Evolutionary conservation across 1,140 invertebrate species (phyloP).

Genomic region (Danaus melanippus): DNA sequence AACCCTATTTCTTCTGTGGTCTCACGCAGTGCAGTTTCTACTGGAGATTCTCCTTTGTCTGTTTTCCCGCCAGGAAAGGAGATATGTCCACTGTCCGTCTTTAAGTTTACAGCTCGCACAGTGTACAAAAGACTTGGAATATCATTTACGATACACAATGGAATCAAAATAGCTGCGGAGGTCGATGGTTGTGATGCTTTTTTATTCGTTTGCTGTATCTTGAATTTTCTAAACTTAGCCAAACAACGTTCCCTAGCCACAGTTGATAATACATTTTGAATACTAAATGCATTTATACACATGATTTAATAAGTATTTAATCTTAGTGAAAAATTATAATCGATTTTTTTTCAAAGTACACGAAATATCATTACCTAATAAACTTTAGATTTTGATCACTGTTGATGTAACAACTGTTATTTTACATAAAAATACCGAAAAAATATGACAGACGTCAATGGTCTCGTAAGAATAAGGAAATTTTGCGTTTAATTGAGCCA

Average conservation of each 20-base stretch:
- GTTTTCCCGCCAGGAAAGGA: conserved; percentile 91
- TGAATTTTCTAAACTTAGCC: conserved; percentile 40
- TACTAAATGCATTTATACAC: conserved; percentile 20
- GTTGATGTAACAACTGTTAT: conserved; percentile 1
- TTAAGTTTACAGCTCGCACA: conserved; percentile 80
- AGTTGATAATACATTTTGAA: conserved; percentile 43
- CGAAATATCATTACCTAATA: not conserved
- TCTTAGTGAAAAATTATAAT: not conserved
- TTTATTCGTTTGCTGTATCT: conserved; percentile 19
- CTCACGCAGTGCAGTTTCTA: conserved; percentile 87
- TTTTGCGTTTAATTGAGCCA: too few species aligned
- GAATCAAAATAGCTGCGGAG: conserved; percentile 76
- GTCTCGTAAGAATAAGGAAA: too few species aligned
- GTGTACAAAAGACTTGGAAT: conserved; percentile 87
- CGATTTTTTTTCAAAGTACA: not conserved
- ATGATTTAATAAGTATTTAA: conserved; percentile 3
- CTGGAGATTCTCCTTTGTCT: conserved; percentile 77
- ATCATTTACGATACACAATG: conserved; percentile 80
- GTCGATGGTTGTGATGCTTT: conserved; percentile 21
- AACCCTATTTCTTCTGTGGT: conserved; percentile 90
- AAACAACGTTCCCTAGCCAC: conserved; percentile 46
- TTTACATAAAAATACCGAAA: not conserved
- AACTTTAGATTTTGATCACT: conserved; percentile 6
- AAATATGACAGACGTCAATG: too few species aligned
- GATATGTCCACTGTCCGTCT: conserved; percentile 84